phyloP scores from a whole-genome alignment of 2,888 invertebrate species.

The Merodon equestris region DNA sequence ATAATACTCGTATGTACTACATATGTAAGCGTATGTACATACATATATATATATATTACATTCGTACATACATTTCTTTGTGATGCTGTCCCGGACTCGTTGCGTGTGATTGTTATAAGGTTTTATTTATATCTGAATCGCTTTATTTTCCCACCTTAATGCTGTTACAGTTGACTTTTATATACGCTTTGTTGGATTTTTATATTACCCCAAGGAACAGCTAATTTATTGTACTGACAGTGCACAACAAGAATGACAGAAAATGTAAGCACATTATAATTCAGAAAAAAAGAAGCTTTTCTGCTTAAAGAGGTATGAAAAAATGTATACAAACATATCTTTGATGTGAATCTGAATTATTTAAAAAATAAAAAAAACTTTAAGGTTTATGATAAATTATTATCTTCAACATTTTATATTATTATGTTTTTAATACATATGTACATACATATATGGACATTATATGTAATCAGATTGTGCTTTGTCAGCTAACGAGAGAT shows the following conservation, averaged over 20 bases:
- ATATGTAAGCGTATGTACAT: constrained; percentile 54
- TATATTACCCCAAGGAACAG: constrained; percentile 57
- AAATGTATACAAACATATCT: neutral
- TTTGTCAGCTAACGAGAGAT: too few species aligned
- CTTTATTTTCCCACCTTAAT: constrained; percentile 67
- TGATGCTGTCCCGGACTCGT: constrained; percentile 51
- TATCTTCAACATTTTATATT: too few species aligned
- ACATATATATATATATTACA: too few species aligned
- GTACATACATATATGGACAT: too few species aligned
- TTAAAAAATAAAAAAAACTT: too few species aligned
- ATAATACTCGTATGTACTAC: constrained; percentile 55
- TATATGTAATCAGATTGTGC: too few species aligned
- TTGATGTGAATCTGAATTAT: too few species aligned
- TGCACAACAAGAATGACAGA: constrained; percentile 48
- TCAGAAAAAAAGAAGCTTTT: constrained; percentile 38
- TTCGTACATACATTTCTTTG: too few species aligned
- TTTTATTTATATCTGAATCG: constrained; percentile 63
- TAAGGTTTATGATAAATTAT: too few species aligned
- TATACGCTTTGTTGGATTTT: constrained; percentile 55
- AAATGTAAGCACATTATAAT: constrained; percentile 50
- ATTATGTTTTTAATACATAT: too few species aligned
- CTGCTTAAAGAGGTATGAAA: constrained; percentile 24
- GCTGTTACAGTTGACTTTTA: constrained; percentile 66
- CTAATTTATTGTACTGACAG: constrained; percentile 63
- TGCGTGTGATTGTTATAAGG: constrained; percentile 63